Conservation (phyloP, 53 echinoderm and acorn worm genomes). For the Arbacia lixula region DNA sequence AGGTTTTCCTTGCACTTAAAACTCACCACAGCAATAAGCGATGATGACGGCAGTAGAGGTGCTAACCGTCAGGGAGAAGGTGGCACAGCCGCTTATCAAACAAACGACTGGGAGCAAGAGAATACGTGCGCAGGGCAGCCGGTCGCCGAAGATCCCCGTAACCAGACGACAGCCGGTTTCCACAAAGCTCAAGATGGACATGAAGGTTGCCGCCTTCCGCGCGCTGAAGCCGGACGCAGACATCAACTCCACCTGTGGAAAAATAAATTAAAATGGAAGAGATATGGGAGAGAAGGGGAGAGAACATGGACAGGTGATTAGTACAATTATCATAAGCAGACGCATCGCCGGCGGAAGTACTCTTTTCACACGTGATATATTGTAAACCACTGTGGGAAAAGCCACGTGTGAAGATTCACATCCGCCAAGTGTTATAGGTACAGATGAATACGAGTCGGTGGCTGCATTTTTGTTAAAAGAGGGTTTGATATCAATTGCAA, state of each 20-base stretch:
- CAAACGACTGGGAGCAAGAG: constrained; percentile 27
- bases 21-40: constrained; percentile 21
- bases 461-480: no score
- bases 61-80: constrained; percentile 24
- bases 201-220: constrained; percentile 31
- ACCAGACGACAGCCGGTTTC: constrained; percentile 35
- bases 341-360: no score
- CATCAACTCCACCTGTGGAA: constrained; percentile 29
- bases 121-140: constrained; percentile 41
- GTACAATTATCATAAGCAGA: no score
- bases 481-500: no score
- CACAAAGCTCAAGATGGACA: constrained; percentile 35
- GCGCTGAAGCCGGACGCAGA: constrained; percentile 6
- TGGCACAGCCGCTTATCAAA: constrained; percentile 27
- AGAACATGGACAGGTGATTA: not conserved
- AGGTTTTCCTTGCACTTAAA: no score
- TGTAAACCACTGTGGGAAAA: no score
- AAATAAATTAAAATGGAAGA: not conserved
- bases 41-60: constrained; percentile 2
- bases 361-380: no score
- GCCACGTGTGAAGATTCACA: no score
- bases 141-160: constrained; percentile 43
- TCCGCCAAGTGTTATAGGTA: no score
- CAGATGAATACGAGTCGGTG: no score
- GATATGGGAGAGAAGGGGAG: not conserved